These are phyloP conservation scores for Pluvianellus socialis DNA, from an alignment of 2,113 vertebrate species.

Conservation along the genomic window DNA sequence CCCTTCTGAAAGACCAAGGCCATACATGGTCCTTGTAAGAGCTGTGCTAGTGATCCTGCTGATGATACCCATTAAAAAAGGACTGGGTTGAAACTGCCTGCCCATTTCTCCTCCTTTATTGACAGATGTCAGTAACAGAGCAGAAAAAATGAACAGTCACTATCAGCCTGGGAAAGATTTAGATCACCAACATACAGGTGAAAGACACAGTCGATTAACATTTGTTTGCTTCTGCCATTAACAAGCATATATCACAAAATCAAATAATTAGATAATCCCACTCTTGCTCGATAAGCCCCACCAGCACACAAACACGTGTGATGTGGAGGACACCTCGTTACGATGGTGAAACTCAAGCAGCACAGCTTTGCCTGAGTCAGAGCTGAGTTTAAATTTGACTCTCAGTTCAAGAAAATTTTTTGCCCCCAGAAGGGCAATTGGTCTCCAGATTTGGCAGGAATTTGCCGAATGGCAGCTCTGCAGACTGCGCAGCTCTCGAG, in stretches of 20 bases:
- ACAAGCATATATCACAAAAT: background rate
- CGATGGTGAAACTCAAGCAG: background rate
- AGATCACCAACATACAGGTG: background rate
- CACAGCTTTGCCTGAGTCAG: background rate
- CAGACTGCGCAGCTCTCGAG: background rate
- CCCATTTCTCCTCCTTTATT: background rate
- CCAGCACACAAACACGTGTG: accelerated
- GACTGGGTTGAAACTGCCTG: background rate
- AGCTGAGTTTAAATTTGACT: background rate
- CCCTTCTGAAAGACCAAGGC: background rate
- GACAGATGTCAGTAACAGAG: background rate
- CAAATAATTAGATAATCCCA: background rate
- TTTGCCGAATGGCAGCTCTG: background rate
- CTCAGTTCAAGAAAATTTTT: background rate
- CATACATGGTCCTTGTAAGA: background rate
- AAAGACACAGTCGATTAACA: background rate
- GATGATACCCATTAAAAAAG: background rate
- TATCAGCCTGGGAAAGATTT: background rate
- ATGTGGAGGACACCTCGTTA: accelerated
- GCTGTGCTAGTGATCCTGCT: background rate
- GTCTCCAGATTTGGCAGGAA: background rate
- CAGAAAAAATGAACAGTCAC: background rate
- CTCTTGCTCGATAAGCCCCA: background rate
- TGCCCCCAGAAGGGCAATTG: background rate
- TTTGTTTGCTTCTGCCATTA: background rate